These are phyloP conservation scores for Labrus mixtus DNA, from an alignment of 2,113 vertebrate species.

Conservation along the genomic window DNA sequence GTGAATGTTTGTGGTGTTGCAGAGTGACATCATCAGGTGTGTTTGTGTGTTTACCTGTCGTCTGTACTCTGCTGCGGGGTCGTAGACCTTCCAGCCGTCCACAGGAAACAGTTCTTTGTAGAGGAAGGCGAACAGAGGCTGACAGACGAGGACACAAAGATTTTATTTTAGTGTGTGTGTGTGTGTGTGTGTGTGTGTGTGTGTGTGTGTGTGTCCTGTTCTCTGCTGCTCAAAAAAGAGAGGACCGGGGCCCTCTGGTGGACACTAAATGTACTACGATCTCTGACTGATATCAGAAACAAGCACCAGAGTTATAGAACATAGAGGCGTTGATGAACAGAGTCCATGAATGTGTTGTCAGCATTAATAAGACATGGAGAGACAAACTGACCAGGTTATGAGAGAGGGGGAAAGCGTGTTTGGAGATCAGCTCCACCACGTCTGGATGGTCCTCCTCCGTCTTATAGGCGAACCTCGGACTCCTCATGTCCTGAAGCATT, in stretches of 20 bases:
- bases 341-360: too few relatives aligned
- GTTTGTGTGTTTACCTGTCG: slow-evolving; percentile 84
- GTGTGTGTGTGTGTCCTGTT: too few relatives aligned
- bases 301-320: too few relatives aligned
- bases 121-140: slow-evolving; percentile 93
- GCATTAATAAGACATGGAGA: too few relatives aligned
- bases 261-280: too few relatives aligned
- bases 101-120: slow-evolving; percentile 93
- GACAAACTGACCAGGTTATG: slow-evolving; percentile 86
- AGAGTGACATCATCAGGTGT: not conserved
- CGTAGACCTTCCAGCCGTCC: slow-evolving; percentile 97
- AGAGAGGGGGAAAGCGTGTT: slow-evolving; percentile 91
- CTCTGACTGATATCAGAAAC: too few relatives aligned
- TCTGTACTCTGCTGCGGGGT: slow-evolving; percentile 91
- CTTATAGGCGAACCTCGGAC: slow-evolving; percentile 92
- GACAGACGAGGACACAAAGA: slow-evolving; percentile 23
- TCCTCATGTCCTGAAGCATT: slow-evolving; percentile 92
- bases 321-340: too few relatives aligned
- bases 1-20: too few relatives aligned
- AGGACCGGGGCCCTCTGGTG: too few relatives aligned
- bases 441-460: slow-evolving; percentile 89
- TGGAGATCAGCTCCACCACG: slow-evolving; percentile 89
- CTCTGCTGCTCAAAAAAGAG: too few relatives aligned
- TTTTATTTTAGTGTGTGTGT: too few relatives aligned
- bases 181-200: too few relatives aligned